Conservation (phyloP, 2,888 invertebrate species). For the Urechis unicinctus region DNA sequence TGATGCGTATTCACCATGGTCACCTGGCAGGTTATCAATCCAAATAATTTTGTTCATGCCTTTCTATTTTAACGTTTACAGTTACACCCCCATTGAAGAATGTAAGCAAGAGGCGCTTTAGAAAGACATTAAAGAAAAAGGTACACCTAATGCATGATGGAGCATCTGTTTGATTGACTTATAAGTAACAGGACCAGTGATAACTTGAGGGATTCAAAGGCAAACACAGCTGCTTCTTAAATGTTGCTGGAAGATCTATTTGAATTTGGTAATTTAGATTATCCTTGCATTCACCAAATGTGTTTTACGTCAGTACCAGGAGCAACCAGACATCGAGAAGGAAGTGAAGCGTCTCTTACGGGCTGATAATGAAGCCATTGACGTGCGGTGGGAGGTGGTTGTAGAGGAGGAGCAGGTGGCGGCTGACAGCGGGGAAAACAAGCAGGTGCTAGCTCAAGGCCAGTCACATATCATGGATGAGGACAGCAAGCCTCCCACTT, state of each 20-base stretch:
- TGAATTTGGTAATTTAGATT: too few species aligned
- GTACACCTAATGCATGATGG: too few species aligned
- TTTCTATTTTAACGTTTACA: conserved; percentile 21
- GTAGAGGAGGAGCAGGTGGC: conserved; percentile 7
- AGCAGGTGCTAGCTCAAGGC: conserved; percentile 6
- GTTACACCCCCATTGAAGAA: conserved; percentile 93
- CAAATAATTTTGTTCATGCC: background rate
- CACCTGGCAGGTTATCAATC: background rate
- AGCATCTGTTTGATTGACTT: too few species aligned
- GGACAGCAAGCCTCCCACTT: background rate
- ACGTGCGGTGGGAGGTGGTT: conserved; percentile 46
- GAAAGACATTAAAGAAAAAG: conserved; percentile 93
- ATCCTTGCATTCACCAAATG: too few species aligned
- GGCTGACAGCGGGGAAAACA: conserved; percentile 1
- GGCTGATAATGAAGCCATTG: conserved; percentile 77
- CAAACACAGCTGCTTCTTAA: background rate
- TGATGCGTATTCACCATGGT: background rate
- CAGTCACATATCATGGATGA: background rate
- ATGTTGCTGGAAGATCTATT: too few species aligned
- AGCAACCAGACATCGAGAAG: conserved; percentile 96
- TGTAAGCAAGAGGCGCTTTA: conserved; percentile 81
- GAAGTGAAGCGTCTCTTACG: conserved; percentile 88
- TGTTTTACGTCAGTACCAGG: conserved; percentile 62
- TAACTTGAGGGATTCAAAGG: background rate
- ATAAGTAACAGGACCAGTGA: background rate